Percentiles rank a stretch among this genome's conserved stretches.
Evolutionary conservation across 1,140 invertebrate species (phyloP).

Genomic region (Dreissena polymorpha): DNA sequence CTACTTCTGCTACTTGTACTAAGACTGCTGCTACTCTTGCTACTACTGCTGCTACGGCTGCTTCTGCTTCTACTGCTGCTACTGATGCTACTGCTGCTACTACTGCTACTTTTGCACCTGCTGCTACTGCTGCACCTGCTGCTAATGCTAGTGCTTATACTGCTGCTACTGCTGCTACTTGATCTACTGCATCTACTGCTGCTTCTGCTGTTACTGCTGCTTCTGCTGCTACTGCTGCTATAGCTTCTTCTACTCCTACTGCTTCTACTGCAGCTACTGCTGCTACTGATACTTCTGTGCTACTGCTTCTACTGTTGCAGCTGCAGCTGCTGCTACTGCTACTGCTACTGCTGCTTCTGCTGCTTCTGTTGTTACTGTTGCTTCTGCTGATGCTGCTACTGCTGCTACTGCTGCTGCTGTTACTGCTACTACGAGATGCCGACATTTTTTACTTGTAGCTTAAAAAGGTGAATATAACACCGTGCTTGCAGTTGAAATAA

Average conservation of each 20-base stretch:
- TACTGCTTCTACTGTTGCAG: conserved; percentile 8
- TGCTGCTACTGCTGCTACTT: conserved; percentile 14
- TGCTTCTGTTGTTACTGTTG: conserved; percentile 3
- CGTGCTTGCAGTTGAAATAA: too few relatives aligned
- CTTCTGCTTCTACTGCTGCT: conserved; percentile 13
- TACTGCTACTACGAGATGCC: conserved; percentile 24
- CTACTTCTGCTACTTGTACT: conserved; percentile 15
- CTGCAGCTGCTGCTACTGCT: conserved; percentile 11
- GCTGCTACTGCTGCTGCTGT: conserved; percentile 9
- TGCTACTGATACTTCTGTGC: neutral
- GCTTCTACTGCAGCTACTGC: neutral
- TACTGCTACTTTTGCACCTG: conserved; percentile 1
- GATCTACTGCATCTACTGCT: conserved; percentile 5
- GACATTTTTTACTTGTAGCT: too few relatives aligned
- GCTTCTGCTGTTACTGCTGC: conserved; percentile 11
- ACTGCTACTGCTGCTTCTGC: conserved; percentile 14
- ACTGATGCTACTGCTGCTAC: conserved; percentile 12
- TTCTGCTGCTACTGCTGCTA: conserved; percentile 14
- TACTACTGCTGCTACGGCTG: conserved; percentile 14
- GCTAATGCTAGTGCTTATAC: conserved; percentile 6
- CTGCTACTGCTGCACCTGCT: conserved; percentile 1
- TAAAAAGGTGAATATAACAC: too few relatives aligned
- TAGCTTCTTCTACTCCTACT: too few relatives aligned
- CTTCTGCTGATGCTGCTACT: conserved; percentile 11
- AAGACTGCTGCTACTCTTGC: conserved; percentile 3